phyloP scores from a whole-genome alignment of 2,797 vertebrate genomes.

The Sphaeramia orbicularis region DNA sequence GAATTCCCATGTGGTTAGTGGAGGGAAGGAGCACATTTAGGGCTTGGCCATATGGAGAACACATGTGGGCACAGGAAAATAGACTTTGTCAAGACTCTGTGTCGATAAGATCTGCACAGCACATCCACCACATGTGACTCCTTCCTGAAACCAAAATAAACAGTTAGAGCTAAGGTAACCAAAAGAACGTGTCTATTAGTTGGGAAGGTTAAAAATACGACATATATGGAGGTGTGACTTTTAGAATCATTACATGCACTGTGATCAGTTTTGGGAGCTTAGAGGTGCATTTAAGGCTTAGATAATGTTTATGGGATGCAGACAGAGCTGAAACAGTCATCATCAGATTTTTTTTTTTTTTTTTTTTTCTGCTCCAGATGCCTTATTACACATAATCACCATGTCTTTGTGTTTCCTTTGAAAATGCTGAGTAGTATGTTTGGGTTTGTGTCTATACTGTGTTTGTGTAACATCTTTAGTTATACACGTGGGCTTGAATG shows the following conservation, averaged over 20 bases:
- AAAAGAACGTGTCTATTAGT: slow-evolving; percentile 24
- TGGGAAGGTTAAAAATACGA: slow-evolving; percentile 8
- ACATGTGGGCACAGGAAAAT: slow-evolving; percentile 76
- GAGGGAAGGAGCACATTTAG: slow-evolving; percentile 70
- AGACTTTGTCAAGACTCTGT: slow-evolving; percentile 59
- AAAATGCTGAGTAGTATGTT: slow-evolving; percentile 39
- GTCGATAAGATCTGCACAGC: slow-evolving; percentile 59
- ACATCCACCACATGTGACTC: slow-evolving; percentile 52
- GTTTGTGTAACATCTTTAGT: slow-evolving; percentile 35
- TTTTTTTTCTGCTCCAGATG: slow-evolving; percentile 32
- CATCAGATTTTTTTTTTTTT: slow-evolving; percentile 37
- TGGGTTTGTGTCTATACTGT: slow-evolving; percentile 34
- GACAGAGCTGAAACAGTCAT: slow-evolving; percentile 8
- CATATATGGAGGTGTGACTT: slow-evolving; percentile 10
- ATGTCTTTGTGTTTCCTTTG: slow-evolving; percentile 29
- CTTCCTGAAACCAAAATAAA: slow-evolving; percentile 68
- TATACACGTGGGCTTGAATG: slow-evolving; percentile 11
- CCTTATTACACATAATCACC: slow-evolving; percentile 47
- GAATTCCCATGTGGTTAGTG: slow-evolving; percentile 73
- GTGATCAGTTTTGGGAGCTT: slow-evolving; percentile 6
- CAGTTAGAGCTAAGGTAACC: slow-evolving; percentile 33
- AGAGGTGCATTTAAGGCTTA: background rate
- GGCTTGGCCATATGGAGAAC: slow-evolving; percentile 71
- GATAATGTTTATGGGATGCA: slow-evolving; percentile 1
- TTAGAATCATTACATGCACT: slow-evolving; percentile 1